phyloP scores from a whole-genome alignment of 2,888 invertebrate genomes.

The Dugesia japonica region DNA sequence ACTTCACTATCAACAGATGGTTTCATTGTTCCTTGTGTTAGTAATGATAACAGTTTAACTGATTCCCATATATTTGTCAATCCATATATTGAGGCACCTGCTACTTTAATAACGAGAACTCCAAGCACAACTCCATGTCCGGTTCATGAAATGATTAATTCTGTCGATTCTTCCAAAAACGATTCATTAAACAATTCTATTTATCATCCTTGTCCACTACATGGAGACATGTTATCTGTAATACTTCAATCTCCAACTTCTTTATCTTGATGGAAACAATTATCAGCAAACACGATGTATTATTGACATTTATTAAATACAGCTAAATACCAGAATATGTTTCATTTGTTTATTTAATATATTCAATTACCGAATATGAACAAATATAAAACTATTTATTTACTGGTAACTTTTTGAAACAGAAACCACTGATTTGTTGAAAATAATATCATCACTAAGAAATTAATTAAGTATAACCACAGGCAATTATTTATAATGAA shows the following conservation, averaged over 20 bases:
- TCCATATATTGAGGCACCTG: neutral
- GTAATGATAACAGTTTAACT: neutral
- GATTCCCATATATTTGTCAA: neutral
- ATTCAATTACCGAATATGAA: no score
- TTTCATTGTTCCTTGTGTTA: constrained; percentile 1
- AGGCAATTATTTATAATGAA: no score
- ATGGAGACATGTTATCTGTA: neutral
- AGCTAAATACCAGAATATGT: no score
- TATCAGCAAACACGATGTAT: no score
- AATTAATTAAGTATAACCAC: no score
- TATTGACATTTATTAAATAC: no score
- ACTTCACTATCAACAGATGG: neutral
- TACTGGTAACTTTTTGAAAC: no score
- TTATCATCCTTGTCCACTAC: neutral
- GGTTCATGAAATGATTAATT: neutral
- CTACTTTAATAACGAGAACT: neutral
- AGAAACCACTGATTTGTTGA: no score
- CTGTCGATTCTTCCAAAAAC: neutral
- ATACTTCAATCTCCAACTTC: neutral
- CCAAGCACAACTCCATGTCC: neutral
- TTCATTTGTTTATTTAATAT: no score
- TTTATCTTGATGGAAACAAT: neutral
- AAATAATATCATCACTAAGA: no score
- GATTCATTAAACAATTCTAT: neutral
- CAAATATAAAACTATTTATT: no score